Conservation (phyloP, 2,888 invertebrate species). For the Poecilobothrus nobilitatus region DNA sequence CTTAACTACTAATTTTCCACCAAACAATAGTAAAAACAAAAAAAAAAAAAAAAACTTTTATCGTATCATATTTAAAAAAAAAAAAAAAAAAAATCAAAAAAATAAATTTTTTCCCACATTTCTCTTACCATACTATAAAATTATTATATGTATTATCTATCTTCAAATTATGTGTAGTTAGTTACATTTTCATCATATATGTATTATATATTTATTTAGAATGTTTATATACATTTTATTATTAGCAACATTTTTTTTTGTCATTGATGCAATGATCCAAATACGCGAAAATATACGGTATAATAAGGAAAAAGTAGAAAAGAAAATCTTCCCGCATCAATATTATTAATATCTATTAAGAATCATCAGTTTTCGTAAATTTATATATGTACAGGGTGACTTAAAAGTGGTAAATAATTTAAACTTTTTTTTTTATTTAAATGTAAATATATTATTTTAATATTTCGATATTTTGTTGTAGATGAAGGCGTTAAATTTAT, state of each 20-base stretch:
- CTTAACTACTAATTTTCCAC: too few species aligned
- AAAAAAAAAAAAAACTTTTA: background rate
- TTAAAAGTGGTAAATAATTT: too few species aligned
- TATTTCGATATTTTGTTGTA: too few species aligned
- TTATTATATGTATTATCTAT: too few species aligned
- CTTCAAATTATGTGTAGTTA: too few species aligned
- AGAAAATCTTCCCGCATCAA: slow-evolving; percentile 4
- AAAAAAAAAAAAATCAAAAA: background rate
- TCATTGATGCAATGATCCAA: slow-evolving; percentile 1
- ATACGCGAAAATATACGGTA: background rate
- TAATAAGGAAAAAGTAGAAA: background rate
- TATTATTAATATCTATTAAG: background rate
- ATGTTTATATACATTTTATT: background rate
- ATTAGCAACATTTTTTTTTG: background rate
- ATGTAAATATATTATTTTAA: too few species aligned
- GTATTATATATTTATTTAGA: too few species aligned
- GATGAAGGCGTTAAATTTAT: too few species aligned
- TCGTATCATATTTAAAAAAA: background rate
- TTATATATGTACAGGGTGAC: too few species aligned
- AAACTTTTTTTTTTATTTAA: too few species aligned
- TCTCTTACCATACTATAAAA: background rate
- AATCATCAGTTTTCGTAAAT: background rate
- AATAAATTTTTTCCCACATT: background rate
- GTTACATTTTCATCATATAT: too few species aligned
- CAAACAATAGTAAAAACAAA: too few species aligned